Base-by-base conservation (phyloP, 2,113 vertebrate species). In the Zootoca vivipara region DNA sequence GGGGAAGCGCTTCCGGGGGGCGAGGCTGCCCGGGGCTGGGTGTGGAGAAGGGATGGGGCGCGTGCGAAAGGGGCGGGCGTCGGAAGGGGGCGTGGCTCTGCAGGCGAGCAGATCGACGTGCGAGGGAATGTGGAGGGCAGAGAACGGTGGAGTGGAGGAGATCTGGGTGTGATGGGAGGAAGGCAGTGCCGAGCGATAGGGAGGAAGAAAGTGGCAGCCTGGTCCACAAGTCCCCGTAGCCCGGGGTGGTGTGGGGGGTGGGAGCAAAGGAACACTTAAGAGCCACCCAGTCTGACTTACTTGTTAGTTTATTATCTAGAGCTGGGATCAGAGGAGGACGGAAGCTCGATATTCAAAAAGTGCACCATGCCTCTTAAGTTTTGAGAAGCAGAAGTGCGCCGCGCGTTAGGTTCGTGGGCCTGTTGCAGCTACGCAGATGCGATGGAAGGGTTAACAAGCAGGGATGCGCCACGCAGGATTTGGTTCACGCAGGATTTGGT, bases 1-100 rank as follows among this genome's bases (percentile, higher is more conserved):
- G 62, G 87, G 82, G 86, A 85, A 83, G 12, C 42, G 62, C 80
- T 30, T n/a, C 72, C 80, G 3, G n/a, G 56, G 46, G 79, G 79
- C 64, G 62, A 26, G 64, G 64, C 75, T 18, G 72, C 62, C 56
- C n/a, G 42, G 16, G 28, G 70, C 56, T 38, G 33, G 18, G 30
- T 6, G 33, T 4, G 72, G 38, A 9, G 38, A 38, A 2, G 58
- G 28, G 72, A 18, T 2, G 58, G 73, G 72, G 7, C 72, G 58
- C 74, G 56, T 78, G 75, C 38, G 73, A 67, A 20, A 69, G 72
- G 38, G 18, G 12, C 3, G 9, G 8, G 38, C 10, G 1, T 33
- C 5, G 38, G 6, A 16, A 33, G 33, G 62, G 64, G 7, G 35
- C 0, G 85, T 33, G 30, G 3, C 1, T 22, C 3, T 42, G 89